These are phyloP conservation scores for Cyphomyrus plagiostoma DNA, from an alignment of 2,113 vertebrate genomes.

Conservation along the genomic window DNA sequence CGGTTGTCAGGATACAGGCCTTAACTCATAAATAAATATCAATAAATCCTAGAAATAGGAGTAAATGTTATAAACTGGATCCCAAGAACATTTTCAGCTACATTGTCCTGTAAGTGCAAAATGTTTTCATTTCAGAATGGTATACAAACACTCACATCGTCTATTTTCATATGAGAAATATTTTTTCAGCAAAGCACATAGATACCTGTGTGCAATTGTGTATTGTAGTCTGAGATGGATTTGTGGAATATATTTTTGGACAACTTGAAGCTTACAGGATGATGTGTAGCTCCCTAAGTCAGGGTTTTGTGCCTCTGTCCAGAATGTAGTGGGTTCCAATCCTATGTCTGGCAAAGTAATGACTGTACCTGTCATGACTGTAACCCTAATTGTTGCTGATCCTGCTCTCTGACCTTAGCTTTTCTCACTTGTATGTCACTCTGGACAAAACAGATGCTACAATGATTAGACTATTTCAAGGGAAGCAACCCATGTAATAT, in stretches of 20 bases:
- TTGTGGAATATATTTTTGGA: not conserved
- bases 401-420: not conserved
- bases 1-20: not conserved
- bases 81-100: not conserved
- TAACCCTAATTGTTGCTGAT: not conserved
- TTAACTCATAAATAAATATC: not conserved
- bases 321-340: not conserved
- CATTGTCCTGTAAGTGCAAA: not conserved
- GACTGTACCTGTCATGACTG: not conserved
- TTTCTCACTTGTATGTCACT: not conserved
- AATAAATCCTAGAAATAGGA: not conserved
- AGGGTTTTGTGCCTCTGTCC: not conserved
- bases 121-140: not conserved
- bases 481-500: not conserved
- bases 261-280: not conserved
- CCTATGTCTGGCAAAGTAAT: not conserved
- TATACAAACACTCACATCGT: not conserved
- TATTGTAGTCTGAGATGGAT: not conserved
- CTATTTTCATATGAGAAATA: not conserved
- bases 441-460: not conserved
- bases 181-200: not conserved
- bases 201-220: not conserved
- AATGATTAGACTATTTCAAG: not conserved
- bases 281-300: not conserved
- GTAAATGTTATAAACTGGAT: not conserved